Evolutionary conservation across 2,797 vertebrate species (phyloP).

Genomic region (Lacerta agilis): DNA sequence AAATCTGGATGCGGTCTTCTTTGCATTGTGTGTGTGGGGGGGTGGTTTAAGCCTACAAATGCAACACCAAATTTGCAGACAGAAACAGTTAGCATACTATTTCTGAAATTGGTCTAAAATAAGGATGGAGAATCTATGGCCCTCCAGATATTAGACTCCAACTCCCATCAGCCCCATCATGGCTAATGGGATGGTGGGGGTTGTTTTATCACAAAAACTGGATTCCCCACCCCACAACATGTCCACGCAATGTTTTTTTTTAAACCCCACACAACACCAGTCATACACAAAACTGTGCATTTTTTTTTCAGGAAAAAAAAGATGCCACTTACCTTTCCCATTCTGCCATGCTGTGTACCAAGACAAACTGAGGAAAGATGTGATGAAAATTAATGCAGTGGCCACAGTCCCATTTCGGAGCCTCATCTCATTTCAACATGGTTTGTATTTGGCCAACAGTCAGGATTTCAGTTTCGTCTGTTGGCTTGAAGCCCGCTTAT

Average conservation of each 20-base stretch:
- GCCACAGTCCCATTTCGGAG: slow-evolving; percentile 99
- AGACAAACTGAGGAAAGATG: slow-evolving; percentile 96
- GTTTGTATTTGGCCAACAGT: slow-evolving; percentile 61
- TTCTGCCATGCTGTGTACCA: slow-evolving; percentile 99
- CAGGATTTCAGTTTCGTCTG: slow-evolving; percentile 43
- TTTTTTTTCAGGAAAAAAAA: neutral
- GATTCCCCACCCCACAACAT: neutral
- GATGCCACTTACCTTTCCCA: slow-evolving; percentile 90
- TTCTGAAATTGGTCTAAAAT: neutral
- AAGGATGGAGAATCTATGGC: no score
- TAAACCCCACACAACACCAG: neutral
- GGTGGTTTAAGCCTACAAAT: neutral
- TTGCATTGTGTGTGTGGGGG: no score
- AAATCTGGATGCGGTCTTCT: no score
- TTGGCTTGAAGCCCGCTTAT: slow-evolving; percentile 56
- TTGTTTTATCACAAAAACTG: neutral
- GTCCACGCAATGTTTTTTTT: neutral
- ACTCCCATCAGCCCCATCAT: no score
- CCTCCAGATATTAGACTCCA: no score
- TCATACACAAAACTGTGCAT: accelerated
- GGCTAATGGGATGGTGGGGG: no score
- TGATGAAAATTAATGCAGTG: slow-evolving; percentile 94
- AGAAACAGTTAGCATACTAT: slow-evolving; percentile 10
- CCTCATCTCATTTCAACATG: slow-evolving; percentile 99
- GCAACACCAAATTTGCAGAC: neutral